Evolutionary conservation across 1,140 invertebrate species (phyloP).

Genomic region (Pseudoatta argentina): DNA sequence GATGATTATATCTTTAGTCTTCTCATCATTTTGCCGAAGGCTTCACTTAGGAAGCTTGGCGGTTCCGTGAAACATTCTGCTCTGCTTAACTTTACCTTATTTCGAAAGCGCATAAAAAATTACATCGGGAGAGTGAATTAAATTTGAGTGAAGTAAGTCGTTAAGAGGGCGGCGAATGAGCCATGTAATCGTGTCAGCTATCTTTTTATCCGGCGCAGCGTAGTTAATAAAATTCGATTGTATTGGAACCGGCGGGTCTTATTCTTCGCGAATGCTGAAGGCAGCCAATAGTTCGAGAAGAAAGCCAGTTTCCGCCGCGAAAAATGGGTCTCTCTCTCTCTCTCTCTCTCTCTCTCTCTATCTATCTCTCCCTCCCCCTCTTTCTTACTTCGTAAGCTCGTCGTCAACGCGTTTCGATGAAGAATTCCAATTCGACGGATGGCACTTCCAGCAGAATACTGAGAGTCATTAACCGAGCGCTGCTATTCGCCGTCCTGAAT

Average conservation of each 20-base stretch:
- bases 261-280: constrained; percentile 25
- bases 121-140: constrained; percentile 22
- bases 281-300: constrained; percentile 30
- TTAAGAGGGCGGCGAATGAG: constrained; percentile 12
- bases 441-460: constrained; percentile 46
- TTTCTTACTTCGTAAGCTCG: constrained; percentile 32
- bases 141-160: constrained; percentile 29
- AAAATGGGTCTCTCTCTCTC: constrained; percentile 31
- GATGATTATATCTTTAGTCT: constrained; percentile 31
- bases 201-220: constrained; percentile 24
- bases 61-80: constrained; percentile 5
- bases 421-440: constrained; percentile 59
- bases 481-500: constrained; percentile 58
- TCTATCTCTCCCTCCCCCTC: constrained; percentile 12
- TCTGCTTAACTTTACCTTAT: constrained; percentile 16
- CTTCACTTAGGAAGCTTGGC: not conserved
- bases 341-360: not conserved
- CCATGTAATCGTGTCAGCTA: constrained; percentile 39
- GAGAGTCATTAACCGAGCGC: constrained; percentile 55
- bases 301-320: constrained; percentile 17
- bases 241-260: constrained; percentile 29
- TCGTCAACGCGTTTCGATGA: constrained; percentile 43
- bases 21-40: constrained; percentile 2
- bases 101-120: constrained; percentile 37
- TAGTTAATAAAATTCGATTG: constrained; percentile 41